A percentile compares a stretch with the other conserved stretches of the same genome.
phyloP scores from a whole-genome alignment of 2,797 vertebrate genomes.

The Lepilemur septentrionalis region DNA sequence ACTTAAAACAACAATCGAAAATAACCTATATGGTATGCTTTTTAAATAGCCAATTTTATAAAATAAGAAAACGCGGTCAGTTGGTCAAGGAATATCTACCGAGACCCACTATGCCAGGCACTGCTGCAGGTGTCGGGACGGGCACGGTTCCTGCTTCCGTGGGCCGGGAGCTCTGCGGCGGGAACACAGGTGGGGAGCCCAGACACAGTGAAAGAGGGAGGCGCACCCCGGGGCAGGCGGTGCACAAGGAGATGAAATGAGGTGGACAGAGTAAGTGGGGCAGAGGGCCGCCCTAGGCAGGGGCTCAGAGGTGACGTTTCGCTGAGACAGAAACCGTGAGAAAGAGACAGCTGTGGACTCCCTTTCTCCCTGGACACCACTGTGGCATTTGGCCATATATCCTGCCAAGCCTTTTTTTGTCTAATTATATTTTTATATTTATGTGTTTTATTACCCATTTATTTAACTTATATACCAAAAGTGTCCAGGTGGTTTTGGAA shows the following conservation, averaged over 20 bases:
- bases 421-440: background rate
- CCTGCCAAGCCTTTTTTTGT: background rate
- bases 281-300: fast-evolving
- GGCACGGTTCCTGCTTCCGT: fast-evolving
- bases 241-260: fast-evolving
- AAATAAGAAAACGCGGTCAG: background rate
- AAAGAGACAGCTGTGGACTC: fast-evolving
- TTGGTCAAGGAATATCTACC: background rate
- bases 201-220: background rate
- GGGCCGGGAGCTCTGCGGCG: too few species aligned
- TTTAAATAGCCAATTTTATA: background rate
- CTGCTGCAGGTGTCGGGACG: fast-evolving
- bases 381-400: fast-evolving
- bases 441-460: background rate
- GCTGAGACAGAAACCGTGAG: background rate
- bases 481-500: background rate
- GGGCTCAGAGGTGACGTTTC: fast-evolving
- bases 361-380: background rate
- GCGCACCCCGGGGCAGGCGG: fast-evolving
- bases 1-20: background rate
- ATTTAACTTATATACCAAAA: background rate
- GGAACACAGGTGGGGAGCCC: background rate
- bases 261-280: background rate
- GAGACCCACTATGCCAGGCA: fast-evolving
- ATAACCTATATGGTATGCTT: background rate